A percentile compares a stretch with the other conserved stretches of the same genome.
phyloP scores from a whole-genome alignment of 2,113 vertebrate genomes.

The Quiscalus mexicanus region DNA sequence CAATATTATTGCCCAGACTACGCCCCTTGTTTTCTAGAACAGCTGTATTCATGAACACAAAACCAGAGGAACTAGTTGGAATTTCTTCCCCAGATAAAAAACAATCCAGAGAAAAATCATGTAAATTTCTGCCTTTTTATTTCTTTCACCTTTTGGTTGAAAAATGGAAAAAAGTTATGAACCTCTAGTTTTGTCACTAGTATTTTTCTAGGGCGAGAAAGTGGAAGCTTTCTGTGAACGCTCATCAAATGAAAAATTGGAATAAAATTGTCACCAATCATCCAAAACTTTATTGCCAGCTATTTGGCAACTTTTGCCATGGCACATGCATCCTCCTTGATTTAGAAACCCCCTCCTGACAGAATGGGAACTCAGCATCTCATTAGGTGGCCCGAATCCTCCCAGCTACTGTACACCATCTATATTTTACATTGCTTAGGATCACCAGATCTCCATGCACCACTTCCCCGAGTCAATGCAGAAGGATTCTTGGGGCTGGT shows the following conservation, averaged over 20 bases:
- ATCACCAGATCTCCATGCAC: slow-evolving; percentile 26
- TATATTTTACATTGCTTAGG: background rate
- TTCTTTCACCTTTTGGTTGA: background rate
- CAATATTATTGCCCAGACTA: background rate
- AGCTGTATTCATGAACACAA: background rate
- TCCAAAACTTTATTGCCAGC: background rate
- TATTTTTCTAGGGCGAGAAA: background rate
- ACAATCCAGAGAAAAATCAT: background rate
- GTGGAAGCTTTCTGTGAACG: background rate
- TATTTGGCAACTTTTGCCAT: background rate
- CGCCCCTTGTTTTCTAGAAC: background rate
- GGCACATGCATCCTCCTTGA: background rate
- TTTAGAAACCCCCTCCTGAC: background rate
- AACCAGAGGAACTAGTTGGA: background rate
- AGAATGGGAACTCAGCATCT: background rate
- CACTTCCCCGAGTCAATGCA: slow-evolving; percentile 60
- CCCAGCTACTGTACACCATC: slow-evolving; percentile 12
- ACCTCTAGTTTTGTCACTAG: background rate
- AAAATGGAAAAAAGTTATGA: background rate
- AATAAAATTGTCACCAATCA: background rate
- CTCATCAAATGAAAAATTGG: background rate
- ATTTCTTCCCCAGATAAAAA: background rate
- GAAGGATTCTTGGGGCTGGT: slow-evolving; percentile 80
- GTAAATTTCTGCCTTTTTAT: background rate
- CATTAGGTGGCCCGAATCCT: background rate